Conservation (phyloP, 2,888 invertebrate genomes). For the Mimachlamys varia region DNA sequence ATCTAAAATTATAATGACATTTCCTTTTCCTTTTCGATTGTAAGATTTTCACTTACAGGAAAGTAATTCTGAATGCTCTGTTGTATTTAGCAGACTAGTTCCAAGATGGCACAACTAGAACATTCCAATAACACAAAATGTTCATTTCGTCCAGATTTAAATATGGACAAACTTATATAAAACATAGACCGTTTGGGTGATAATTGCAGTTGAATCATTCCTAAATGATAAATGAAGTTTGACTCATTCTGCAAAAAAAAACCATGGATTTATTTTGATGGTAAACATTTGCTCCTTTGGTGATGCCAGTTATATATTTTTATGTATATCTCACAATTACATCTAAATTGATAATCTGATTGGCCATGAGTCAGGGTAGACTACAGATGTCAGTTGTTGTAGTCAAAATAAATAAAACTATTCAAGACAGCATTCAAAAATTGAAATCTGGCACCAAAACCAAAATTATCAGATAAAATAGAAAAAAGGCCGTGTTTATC, state of each 20-base stretch:
- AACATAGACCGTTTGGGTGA: too few relatives aligned
- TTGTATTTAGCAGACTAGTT: too few relatives aligned
- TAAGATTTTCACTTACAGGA: too few relatives aligned
- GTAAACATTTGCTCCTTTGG: background rate
- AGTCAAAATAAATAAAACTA: background rate
- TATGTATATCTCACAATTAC: background rate
- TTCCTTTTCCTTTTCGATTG: too few relatives aligned
- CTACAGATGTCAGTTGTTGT: background rate
- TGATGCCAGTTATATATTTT: background rate
- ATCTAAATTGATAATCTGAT: background rate
- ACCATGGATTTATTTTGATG: background rate
- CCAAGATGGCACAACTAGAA: too few relatives aligned
- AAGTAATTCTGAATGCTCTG: too few relatives aligned
- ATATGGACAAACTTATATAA: too few relatives aligned
- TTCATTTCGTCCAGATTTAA: too few relatives aligned
- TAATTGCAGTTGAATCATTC: background rate
- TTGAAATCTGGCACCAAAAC: conserved; percentile 22
- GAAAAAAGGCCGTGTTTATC: conserved; percentile 3
- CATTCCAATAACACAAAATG: too few relatives aligned
- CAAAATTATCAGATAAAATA: background rate
- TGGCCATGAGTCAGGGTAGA: background rate
- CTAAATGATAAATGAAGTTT: background rate
- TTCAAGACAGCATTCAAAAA: conserved; percentile 11
- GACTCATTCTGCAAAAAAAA: background rate
- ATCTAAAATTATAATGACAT: too few relatives aligned